Evolutionary conservation across 2,113 vertebrate genomes (phyloP).

Genomic region (Rallus limicola): DNA sequence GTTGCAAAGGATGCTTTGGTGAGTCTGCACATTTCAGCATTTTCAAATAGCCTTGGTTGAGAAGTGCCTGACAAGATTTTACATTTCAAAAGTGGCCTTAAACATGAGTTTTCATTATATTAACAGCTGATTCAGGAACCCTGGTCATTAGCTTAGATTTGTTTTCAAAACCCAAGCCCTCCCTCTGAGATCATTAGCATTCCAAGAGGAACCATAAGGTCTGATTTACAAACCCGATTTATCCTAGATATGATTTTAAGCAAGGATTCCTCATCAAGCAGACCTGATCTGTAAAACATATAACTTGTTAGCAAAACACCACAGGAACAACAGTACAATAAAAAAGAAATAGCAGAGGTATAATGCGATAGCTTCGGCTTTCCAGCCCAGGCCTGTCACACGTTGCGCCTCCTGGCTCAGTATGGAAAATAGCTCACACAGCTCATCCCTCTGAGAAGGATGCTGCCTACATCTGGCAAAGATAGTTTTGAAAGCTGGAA

Average conservation of each 20-base stretch:
- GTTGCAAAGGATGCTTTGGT: background rate
- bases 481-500: background rate
- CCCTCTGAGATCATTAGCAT: conserved; percentile 28
- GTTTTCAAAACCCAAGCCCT: conserved; percentile 28
- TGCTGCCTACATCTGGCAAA: background rate
- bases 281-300: conserved; percentile 9
- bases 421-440: background rate
- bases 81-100: background rate
- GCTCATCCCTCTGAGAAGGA: background rate
- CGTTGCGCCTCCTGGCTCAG: background rate
- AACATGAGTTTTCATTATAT: background rate
- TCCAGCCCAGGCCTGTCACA: background rate
- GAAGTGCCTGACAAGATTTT: background rate
- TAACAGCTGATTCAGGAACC: conserved; percentile 19
- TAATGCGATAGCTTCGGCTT: background rate
- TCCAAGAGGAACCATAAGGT: background rate
- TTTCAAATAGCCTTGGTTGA: background rate
- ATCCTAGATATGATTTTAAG: background rate
- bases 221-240: background rate
- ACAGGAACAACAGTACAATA: background rate
- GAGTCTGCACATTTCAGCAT: fast-evolving
- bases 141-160: background rate
- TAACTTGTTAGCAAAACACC: background rate
- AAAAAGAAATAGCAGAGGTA: background rate
- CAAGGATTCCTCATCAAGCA: conserved; percentile 39